Base-by-base conservation (phyloP, 1,140 invertebrate species). In the Formica selysi region DNA sequence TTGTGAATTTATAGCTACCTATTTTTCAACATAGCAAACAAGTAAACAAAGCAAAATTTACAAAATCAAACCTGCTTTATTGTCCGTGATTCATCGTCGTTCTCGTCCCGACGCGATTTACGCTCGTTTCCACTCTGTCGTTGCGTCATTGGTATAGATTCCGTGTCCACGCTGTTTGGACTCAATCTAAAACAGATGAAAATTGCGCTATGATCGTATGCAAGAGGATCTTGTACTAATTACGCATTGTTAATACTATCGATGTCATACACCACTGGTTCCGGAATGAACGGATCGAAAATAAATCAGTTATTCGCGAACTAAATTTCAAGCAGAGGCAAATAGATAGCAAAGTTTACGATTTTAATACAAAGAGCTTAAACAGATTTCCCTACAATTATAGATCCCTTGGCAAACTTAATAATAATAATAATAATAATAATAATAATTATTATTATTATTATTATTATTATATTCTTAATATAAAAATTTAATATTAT, bases 141-240 rank as follows among this genome's bases (percentile, higher is more conserved):
- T 13, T 94, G 89, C 1, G 91, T 83, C 94, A 94, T 94, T n/a
- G 93, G 92, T 79, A 94, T 94, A 79, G 91, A 93, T 86, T 94
- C 94, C 0, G 88, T 80, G 22, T 92, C 91, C 2, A 76, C n/a
- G 41, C 89, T 92, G 0, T 80, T 89, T 64, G 92, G 92, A 81
- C 78, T 92, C 19, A 94, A 79, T 80, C 93, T 94, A 59, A 0
- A 92, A 92, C 67, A 70, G 22, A 85, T 54, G 36, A 65, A 76
- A 88, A 84, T 29, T 79, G 13, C n/a, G 1, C 51, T 71, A 13
- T 61, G 54, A 71, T 65, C 41, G 19, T 32, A 8, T 32, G 29
- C 22, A 29, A 7, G 19, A 73, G 16, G 11, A 59, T 13, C n/a
- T 19, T 16, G 32, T 44, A 44, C 10, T 22, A 8, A 32, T 76